Evolutionary conservation across 1,140 invertebrate genomes (phyloP).

Genomic region (Diorhabda sublineata): DNA sequence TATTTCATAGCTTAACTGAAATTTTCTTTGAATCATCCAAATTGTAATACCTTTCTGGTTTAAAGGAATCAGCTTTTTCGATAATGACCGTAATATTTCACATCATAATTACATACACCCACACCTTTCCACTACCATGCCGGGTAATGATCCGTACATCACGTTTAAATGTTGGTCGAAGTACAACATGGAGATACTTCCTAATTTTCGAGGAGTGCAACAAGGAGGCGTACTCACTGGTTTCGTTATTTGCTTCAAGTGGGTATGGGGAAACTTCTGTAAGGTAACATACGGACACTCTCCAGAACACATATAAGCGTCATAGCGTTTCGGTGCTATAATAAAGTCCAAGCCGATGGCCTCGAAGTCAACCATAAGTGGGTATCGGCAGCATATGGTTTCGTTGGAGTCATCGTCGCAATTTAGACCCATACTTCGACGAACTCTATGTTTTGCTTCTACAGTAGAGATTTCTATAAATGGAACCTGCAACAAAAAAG

Average conservation of each 20-base stretch:
- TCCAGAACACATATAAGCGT: constrained; percentile 94
- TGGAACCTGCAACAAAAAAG: constrained; percentile 59
- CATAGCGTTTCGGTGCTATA: constrained; percentile 91
- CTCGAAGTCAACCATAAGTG: constrained; percentile 91
- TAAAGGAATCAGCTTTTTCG: too few species aligned
- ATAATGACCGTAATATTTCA: not conserved
- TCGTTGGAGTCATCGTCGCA: constrained; percentile 76
- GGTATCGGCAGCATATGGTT: constrained; percentile 82
- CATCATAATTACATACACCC: constrained; percentile 71
- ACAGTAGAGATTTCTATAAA: constrained; percentile 74
- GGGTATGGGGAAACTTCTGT: constrained; percentile 89
- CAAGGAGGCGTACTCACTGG: constrained; percentile 75
- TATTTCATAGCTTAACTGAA: too few species aligned
- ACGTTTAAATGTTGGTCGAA: constrained; percentile 86
- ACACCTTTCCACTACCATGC: constrained; percentile 91
- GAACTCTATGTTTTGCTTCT: constrained; percentile 57
- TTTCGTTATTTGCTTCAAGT: constrained; percentile 74
- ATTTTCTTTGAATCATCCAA: too few species aligned
- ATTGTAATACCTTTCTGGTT: too few species aligned
- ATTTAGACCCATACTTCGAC: constrained; percentile 72
- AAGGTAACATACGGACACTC: constrained; percentile 88
- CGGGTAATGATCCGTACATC: constrained; percentile 80
- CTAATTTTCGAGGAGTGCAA: constrained; percentile 85
- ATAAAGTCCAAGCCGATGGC: constrained; percentile 99
- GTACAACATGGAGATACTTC: constrained; percentile 88